phyloP scores from a whole-genome alignment of 37 sponge, comb jelly and placozoan genomes.

The Corticium candelabrum region DNA sequence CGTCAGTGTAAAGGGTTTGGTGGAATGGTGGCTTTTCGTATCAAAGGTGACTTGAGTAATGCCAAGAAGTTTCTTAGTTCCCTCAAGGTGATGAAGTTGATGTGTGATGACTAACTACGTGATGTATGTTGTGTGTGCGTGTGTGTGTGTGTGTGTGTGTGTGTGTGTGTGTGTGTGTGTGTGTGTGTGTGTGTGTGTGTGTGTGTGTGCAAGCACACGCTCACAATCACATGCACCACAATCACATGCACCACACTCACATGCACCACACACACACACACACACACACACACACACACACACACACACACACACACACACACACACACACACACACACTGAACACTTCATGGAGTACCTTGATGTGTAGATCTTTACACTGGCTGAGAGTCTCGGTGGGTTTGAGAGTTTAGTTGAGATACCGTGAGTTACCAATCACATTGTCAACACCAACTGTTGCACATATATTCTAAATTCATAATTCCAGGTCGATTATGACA shows the following conservation, averaged over 20 bases:
- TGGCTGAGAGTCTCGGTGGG: slow-evolving; percentile 97
- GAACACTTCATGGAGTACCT: neutral
- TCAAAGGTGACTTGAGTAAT: slow-evolving; percentile 60
- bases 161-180: slow-evolving; percentile 18
- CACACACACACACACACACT: too few relatives aligned
- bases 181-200: slow-evolving; percentile 17
- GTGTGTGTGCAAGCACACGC: slow-evolving; percentile 10
- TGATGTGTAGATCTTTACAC: slow-evolving; percentile 53
- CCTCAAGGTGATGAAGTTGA: slow-evolving; percentile 50
- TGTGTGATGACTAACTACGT: slow-evolving; percentile 13
- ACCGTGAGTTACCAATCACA: slow-evolving; percentile 52
- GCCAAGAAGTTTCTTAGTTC: slow-evolving; percentile 58
- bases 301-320: too few relatives aligned
- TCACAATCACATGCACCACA: too few relatives aligned
- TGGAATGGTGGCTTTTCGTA: slow-evolving; percentile 87
- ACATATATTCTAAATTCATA: neutral
- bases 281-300: too few relatives aligned
- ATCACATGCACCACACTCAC: too few relatives aligned
- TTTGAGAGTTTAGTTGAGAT: slow-evolving; percentile 80
- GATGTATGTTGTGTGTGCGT: too few relatives aligned
- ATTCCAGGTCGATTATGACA: slow-evolving; percentile 77
- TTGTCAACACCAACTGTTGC: neutral
- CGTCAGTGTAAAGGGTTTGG: slow-evolving; percentile 82
- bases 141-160: slow-evolving; percentile 24
- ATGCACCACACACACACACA: too few relatives aligned